These are phyloP conservation scores for Troglohyphantes excavatus DNA, from an alignment of 2,888 invertebrate genomes.

Conservation along the genomic window DNA sequence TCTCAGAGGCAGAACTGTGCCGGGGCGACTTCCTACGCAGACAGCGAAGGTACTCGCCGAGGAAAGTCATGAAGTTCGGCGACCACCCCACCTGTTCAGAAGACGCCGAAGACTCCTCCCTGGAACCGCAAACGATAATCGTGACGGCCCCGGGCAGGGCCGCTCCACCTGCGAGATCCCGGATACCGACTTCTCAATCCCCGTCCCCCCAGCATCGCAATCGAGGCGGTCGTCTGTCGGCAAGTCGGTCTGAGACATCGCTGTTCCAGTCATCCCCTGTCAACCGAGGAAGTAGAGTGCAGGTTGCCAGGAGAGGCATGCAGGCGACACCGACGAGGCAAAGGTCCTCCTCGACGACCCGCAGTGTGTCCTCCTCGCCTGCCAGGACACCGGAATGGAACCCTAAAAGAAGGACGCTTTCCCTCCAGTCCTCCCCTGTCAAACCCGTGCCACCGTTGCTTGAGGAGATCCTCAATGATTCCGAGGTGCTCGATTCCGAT, in stretches of 20 bases:
- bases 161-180: constrained; percentile 25
- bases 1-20: constrained; percentile 55
- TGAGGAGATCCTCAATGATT: constrained; percentile 75
- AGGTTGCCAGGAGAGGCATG: not conserved
- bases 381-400: constrained; percentile 67
- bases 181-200: constrained; percentile 69
- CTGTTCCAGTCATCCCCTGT: constrained; percentile 49
- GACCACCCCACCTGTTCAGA: constrained; percentile 55
- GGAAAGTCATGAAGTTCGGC: constrained; percentile 73
- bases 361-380: constrained; percentile 64
- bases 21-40: constrained; percentile 8
- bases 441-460: constrained; percentile 74
- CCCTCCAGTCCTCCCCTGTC: constrained; percentile 65
- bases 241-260: constrained; percentile 70
- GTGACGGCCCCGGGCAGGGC: not conserved
- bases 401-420: constrained; percentile 62
- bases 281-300: constrained; percentile 39
- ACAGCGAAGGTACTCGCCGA: constrained; percentile 60
- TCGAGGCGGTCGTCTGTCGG: constrained; percentile 51
- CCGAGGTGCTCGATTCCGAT: constrained; percentile 72
- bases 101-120: constrained; percentile 66
- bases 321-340: constrained; percentile 19
- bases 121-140: constrained; percentile 39
- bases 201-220: constrained; percentile 67
- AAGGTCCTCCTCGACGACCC: constrained; percentile 62